Conservation (phyloP, 2,113 vertebrate species). For the Bettongia penicillata region DNA sequence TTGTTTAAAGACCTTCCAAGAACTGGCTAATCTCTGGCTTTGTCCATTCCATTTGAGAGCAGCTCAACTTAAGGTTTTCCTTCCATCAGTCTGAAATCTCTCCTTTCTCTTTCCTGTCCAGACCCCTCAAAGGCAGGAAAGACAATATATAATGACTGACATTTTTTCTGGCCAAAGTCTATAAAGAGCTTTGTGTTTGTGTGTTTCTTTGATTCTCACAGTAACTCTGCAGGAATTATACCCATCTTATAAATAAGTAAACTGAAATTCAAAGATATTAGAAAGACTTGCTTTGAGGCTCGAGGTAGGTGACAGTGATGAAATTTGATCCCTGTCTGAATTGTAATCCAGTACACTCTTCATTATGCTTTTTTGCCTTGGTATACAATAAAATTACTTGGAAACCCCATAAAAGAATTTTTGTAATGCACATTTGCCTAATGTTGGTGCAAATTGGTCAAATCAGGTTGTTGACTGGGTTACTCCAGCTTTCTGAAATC, state of each 20-base stretch:
- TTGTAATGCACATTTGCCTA: background rate
- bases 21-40: background rate
- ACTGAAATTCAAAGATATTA: background rate
- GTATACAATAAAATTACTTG: slow-evolving; percentile 4
- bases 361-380: background rate
- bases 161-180: background rate
- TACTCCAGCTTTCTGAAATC: slow-evolving; percentile 7
- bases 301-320: background rate
- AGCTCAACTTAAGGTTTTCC: background rate
- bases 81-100: background rate
- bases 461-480: background rate
- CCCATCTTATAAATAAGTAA: background rate
- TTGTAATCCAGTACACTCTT: background rate
- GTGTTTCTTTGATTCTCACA: background rate
- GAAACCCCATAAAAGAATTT: slow-evolving; percentile 12
- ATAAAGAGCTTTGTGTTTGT: background rate
- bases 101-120: background rate
- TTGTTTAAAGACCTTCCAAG: background rate
- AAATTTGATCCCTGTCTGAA: background rate
- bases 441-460: background rate
- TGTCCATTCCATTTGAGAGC: background rate
- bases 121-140: background rate
- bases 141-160: background rate
- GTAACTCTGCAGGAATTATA: background rate
- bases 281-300: background rate